Evolutionary conservation across 2,797 vertebrate species (phyloP).

Genomic region (Gymnoscopelus braueri): DNA sequence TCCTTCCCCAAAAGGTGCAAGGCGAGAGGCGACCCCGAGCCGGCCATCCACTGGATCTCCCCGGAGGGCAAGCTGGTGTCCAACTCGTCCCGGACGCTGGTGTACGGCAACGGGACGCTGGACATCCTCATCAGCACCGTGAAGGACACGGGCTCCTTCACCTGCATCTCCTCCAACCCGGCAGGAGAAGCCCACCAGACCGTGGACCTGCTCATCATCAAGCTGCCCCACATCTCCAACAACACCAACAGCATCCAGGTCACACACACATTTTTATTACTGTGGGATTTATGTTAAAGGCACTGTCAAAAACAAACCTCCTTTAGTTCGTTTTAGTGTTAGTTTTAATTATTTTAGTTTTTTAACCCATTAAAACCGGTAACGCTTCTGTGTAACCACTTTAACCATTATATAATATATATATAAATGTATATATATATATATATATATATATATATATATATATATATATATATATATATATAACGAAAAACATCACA

Average conservation of each 20-base stretch:
- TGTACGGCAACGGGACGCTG: constrained; percentile 93
- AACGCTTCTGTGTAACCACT: too few species aligned
- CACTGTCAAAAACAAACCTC: constrained; percentile 60
- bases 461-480: too few species aligned
- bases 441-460: too few species aligned
- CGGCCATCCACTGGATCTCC: constrained; percentile 98
- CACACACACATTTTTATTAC: constrained; percentile 32
- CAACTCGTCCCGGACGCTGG: constrained; percentile 90
- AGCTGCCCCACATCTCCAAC: constrained; percentile 96
- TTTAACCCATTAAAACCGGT: too few species aligned
- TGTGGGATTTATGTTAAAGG: constrained; percentile 77
- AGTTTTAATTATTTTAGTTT: too few species aligned
- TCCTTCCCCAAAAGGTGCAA: constrained; percentile 82
- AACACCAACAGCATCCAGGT: constrained; percentile 82
- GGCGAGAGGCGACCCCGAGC: constrained; percentile 96
- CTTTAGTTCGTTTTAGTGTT: too few species aligned
- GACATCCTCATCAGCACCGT: constrained; percentile 97
- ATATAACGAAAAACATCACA: too few species aligned
- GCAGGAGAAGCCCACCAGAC: constrained; percentile 95
- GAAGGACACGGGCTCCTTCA: constrained; percentile 96
- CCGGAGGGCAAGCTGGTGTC: constrained; percentile 96
- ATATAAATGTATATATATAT: too few species aligned
- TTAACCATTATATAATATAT: too few species aligned
- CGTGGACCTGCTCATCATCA: constrained; percentile 92
- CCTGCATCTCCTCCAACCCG: constrained; percentile 97